Base-by-base conservation (phyloP, 1,140 invertebrate genomes). In the Lysiphlebus fabarum region DNA sequence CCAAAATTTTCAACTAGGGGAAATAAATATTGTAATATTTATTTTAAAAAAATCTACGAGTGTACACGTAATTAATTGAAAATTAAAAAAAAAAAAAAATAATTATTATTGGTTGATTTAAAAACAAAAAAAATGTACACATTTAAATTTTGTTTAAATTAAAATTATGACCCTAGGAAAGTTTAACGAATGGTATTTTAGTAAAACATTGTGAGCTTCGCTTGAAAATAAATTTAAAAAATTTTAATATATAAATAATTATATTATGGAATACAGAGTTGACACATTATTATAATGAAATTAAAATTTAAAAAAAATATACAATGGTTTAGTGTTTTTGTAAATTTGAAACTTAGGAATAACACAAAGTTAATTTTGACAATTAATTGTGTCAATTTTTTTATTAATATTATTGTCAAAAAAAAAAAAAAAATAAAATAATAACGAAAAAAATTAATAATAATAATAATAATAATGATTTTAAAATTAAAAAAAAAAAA, bases 1-100 rank as follows among this genome's bases (percentile, higher is more conserved):
- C 54, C 44, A 57, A 57, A 38, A 47, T 57, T 57, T n/a, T 33
- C 47, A 49, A 10, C 47, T 49, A 49, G 47, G 11, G 47, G 47
- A 4, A 49, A 33, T 49, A 33, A 33, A 49, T 33, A 49, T 49
- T 49, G 34, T 26, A 26, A 26, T 26, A n/a, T n/a, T 11, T 48
- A 26, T 34, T 33, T 33, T 48, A 26, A 11, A 33, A 49, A 17
- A 26, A 49, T 36, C 26, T 10, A 34, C 34, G 17, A 26, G 33
- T 49, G 47, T 36, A 36, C 14, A 49, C 7, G 47, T 49, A 26
- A 26, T 34, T 10, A 34, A 49, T 8, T 42, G n/a, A n/a, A n/a
- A 42, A 42, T 41, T 6, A 41, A 41, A 41, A 41, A 41, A 41
- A 41, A 41, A 41, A 6, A 7, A 6, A 41, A 11, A 41, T 41